A percentile compares a stretch with the other conserved stretches of the same genome.
Conservation (phyloP, 2,797 vertebrate species). For the Chaunax sp. region DNA sequence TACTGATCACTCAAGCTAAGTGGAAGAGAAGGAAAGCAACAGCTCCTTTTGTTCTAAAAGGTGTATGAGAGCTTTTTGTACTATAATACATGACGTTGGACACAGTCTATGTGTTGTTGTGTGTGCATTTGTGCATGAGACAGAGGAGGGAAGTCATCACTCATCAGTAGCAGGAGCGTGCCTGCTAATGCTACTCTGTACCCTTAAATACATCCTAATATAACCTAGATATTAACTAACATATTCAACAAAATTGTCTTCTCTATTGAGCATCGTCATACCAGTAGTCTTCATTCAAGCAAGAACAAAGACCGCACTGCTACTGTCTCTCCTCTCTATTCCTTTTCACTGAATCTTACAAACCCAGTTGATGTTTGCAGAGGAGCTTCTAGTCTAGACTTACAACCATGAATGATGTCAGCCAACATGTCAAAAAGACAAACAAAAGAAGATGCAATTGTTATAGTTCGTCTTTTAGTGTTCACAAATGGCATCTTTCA, state of each 20-base stretch:
- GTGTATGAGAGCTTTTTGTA: slow-evolving; percentile 4
- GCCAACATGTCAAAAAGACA: neutral
- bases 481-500: no score
- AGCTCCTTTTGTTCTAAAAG: neutral
- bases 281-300: slow-evolving; percentile 6
- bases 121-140: neutral
- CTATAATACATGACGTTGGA: slow-evolving; percentile 1
- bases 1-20: slow-evolving; percentile 9
- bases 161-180: neutral
- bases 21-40: slow-evolving; percentile 12
- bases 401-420: neutral
- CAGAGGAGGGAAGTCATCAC: neutral
- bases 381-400: neutral
- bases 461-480: no score
- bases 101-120: neutral
- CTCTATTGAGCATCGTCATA: neutral
- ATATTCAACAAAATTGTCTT: neutral
- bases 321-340: neutral
- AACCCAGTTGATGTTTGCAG: neutral
- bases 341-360: neutral
- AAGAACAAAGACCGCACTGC: slow-evolving; percentile 33
- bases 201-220: slow-evolving; percentile 34
- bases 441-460: slow-evolving; percentile 11
- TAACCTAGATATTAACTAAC: slow-evolving; percentile 21
- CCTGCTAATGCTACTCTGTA: neutral